These are phyloP conservation scores for Hypomecis punctinalis DNA, from an alignment of 2,888 invertebrate species.

Conservation along the genomic window DNA sequence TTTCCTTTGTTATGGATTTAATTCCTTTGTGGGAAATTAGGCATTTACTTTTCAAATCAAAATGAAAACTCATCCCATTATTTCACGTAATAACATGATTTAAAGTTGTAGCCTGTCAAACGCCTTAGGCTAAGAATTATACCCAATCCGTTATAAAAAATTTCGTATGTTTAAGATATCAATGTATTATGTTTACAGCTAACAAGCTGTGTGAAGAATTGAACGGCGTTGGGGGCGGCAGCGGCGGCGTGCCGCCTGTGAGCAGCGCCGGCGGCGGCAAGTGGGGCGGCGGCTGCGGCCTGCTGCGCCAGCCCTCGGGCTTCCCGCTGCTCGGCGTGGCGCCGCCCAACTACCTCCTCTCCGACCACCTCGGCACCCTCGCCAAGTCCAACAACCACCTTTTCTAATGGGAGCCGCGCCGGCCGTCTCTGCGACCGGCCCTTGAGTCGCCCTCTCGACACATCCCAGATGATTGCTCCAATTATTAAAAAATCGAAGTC, in stretches of 20 bases:
- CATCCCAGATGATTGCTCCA: slow-evolving; percentile 5
- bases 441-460: slow-evolving; percentile 24
- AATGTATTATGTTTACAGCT: slow-evolving; percentile 59
- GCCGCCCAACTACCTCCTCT: slow-evolving; percentile 86
- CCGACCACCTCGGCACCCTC: slow-evolving; percentile 86
- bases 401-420: slow-evolving; percentile 82
- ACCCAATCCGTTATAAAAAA: neutral
- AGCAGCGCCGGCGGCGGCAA: slow-evolving; percentile 76
- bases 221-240: slow-evolving; percentile 75
- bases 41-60: too few relatives aligned
- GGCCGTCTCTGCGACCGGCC: slow-evolving; percentile 49
- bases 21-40: neutral
- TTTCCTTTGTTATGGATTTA: slow-evolving; percentile 21
- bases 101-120: neutral
- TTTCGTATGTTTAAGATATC: neutral
- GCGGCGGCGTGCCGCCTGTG: slow-evolving; percentile 67
- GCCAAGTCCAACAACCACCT: slow-evolving; percentile 87
- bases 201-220: slow-evolving; percentile 79
- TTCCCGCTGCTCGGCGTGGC: slow-evolving; percentile 86
- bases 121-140: neutral
- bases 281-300: slow-evolving; percentile 87
- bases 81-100: too few relatives aligned
- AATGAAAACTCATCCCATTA: too few relatives aligned
- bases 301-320: slow-evolving; percentile 86
- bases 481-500: neutral